Percentiles rank a stretch among this genome's conserved stretches.
Evolutionary conservation across 2,797 vertebrate genomes (phyloP).

Genomic region (Gastrophryne carolinensis): DNA sequence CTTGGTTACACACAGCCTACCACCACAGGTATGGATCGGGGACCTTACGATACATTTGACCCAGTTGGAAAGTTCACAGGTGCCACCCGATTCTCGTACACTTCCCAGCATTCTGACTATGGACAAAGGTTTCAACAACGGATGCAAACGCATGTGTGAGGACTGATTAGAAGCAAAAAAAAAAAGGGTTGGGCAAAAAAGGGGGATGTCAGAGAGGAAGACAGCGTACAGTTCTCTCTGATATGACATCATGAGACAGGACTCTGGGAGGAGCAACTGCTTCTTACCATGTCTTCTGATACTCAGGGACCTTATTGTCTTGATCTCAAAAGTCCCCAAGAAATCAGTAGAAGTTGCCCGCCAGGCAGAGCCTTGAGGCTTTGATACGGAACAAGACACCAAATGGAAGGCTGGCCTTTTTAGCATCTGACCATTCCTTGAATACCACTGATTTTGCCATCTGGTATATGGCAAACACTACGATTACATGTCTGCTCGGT

Average conservation of each 20-base stretch:
- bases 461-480: conserved; percentile 35
- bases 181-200: conserved; percentile 50
- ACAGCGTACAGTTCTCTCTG: conserved; percentile 6
- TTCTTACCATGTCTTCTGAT: conserved; percentile 66
- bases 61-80: conserved; percentile 80
- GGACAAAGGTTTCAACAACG: conserved; percentile 90
- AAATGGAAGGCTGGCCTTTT: neutral
- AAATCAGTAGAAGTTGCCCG: neutral
- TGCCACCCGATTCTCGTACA: conserved; percentile 84
- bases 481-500: conserved; percentile 33
- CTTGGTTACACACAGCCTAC: conserved; percentile 77
- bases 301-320: conserved; percentile 67
- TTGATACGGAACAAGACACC: conserved; percentile 3
- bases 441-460: conserved; percentile 44
- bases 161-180: neutral
- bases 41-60: conserved; percentile 71
- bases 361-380: neutral
- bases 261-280: conserved; percentile 19
- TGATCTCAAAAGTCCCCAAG: conserved; percentile 38
- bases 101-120: conserved; percentile 90
- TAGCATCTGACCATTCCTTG: conserved; percentile 30
- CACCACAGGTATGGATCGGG: conserved; percentile 62
- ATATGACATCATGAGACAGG: conserved; percentile 23
- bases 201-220: conserved; percentile 54
- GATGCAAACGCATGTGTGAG: conserved; percentile 96